Percentiles rank a stretch among this genome's conserved stretches.
Conservation (phyloP, 2,888 invertebrate genomes). For the Phoenoteleia sp. region DNA sequence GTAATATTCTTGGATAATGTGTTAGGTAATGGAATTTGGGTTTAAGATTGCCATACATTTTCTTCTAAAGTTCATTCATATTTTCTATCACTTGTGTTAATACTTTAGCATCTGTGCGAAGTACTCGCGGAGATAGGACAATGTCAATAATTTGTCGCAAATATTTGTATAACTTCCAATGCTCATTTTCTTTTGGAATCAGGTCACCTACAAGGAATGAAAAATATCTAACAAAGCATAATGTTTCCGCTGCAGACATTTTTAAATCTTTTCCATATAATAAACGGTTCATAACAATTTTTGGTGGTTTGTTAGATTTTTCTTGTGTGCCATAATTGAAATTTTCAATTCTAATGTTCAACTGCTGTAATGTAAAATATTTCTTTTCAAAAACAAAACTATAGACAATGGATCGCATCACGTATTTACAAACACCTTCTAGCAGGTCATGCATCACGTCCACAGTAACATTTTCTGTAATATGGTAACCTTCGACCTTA, state of each 20-base stretch:
- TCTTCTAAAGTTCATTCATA: constrained; percentile 5
- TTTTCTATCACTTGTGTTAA: not conserved
- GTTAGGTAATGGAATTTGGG: constrained; percentile 43
- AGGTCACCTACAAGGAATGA: constrained; percentile 4
- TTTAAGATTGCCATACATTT: constrained; percentile 6
- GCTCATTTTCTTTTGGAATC: constrained; percentile 2
- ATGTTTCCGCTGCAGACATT: constrained; percentile 23
- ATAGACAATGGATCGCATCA: not conserved
- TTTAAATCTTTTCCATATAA: constrained; percentile 1
- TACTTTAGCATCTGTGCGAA: constrained; percentile 5
- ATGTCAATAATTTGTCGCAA: constrained; percentile 43
- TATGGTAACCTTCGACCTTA: not conserved
- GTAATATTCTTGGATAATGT: constrained; percentile 27
- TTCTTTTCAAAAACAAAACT: constrained; percentile 20
- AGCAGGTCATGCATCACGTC: constrained; percentile 7
- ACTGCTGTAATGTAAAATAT: constrained; percentile 8
- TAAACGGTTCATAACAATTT: not conserved
- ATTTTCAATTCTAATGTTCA: constrained; percentile 16
- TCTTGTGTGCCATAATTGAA: constrained; percentile 2
- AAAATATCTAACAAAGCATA: constrained; percentile 33
- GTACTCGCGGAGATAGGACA: constrained; percentile 9
- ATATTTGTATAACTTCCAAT: constrained; percentile 23
- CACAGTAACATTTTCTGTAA: not conserved
- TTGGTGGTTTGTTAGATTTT: constrained; percentile 33
- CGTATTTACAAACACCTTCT: not conserved